Evolutionary conservation across 2,113 vertebrate genomes (phyloP), one percentile per base, ranked within the genome.

Genomic region (Phalacrocorax pelagicus): DNA sequence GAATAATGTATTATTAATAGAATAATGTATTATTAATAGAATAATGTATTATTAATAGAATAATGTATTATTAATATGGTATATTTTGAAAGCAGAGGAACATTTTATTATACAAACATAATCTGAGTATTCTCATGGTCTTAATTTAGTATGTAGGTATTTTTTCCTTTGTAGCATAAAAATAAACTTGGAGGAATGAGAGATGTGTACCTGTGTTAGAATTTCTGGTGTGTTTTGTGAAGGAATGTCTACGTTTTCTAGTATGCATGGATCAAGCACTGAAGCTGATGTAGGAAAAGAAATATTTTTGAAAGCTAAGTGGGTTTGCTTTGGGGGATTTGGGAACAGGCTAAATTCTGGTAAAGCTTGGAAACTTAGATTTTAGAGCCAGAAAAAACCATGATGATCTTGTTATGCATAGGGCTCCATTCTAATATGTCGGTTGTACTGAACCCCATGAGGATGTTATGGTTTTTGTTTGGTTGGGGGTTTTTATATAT

Each of bases 121-220:
- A 72, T 40, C 65, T 78, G 20, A 61, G 46, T 84, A 30, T 74
- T 79, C 55, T 38, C 17, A 27, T 70, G 14, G 22, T 70, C 71
- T 58, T 72, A 59, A 77, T 82, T 77, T 79, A 27, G 15, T 74
- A 49, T 77, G 42, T 47, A 73, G 62, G 61, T 93, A 21, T 15
- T 47, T 49, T 47, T 77, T 8, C 46, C 29, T 73, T 88, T 83
- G 58, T 42, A 66, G 18, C 38, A 17, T 21, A 15, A 27, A 69
- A 85, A 71, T 42, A 52, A 58, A 83, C 1, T 1, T 73, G 78
- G 19, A 75, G 24, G 55, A 88, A 30, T 51, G 14, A 52, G 58
- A 67, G 44, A 12, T 36, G 7, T 5, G 6, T 70, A 34, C 20
- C 20, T 0, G 0, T 59, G 3, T 34, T 73, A 27, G 42, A 17